Base-by-base conservation (phyloP, 2,797 vertebrate species). In the Sebastolobus alascanus region DNA sequence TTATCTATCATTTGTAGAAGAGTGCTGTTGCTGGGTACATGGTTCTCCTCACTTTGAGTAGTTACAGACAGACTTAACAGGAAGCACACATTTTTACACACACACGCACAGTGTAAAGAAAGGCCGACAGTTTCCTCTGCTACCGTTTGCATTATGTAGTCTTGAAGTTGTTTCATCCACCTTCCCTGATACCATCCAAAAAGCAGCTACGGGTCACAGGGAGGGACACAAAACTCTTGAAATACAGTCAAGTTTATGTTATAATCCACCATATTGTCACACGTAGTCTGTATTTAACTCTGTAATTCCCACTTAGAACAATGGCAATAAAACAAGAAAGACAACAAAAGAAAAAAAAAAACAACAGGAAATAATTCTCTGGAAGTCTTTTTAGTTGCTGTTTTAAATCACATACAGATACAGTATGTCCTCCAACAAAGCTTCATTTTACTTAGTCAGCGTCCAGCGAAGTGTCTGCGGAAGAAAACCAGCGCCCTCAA, bases 241-340 rank as follows among this genome's bases (percentile, higher is more conserved):
- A 18, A 63, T 81, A 79, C 89, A 82, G 79, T 89, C 87, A 80
- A 66, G 73, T 85, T 78, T 84, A 79, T 82, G 90, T 91, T 82
- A 88, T 85, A 90, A 88, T 93, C 91, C 94, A 94, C 91, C 91
- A 89, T 88, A 87, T 79, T 82, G 89, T 93, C 91, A 92, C 86
- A 93, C 13, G 64, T 82, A 88, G 85, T 92, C 85, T 92, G 87
- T 89, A 87, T 92, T 89, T 91, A 84, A 90, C 79, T 90, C 82
- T 93, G 86, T 75, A 89, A 90, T 86, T 93, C 83, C 91, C 93
- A 93, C 93, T 92, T 88, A 86, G 84, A 93, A 92, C 92, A 93
- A 94, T 92, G 89, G 84, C 90, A 94, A 94, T 89, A 92, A 93
- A 94, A 90, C 82, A 83, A 90, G 71, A 87, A 90, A 92, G 88